A percentile compares a stretch with the other conserved stretches of the same genome.
Evolutionary conservation across 2,797 vertebrate genomes (phyloP).

Genomic region (Poeciliopsis infans): DNA sequence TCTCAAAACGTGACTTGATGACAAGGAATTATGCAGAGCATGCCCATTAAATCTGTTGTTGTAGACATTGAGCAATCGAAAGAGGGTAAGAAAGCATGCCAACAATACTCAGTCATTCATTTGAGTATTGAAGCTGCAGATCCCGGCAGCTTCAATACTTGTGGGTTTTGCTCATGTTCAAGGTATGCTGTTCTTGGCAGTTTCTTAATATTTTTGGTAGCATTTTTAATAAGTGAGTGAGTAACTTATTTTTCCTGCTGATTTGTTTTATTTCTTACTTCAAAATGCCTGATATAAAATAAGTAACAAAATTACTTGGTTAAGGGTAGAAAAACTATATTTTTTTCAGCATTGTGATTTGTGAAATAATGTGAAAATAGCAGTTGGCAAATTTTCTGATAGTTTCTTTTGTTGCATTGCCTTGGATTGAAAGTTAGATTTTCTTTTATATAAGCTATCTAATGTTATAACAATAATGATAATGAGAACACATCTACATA

Average conservation of each 20-base stretch:
- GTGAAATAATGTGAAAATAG: neutral
- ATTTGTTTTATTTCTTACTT: neutral
- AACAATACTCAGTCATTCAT: neutral
- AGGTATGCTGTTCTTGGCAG: neutral
- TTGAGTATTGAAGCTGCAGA: neutral
- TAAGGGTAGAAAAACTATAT: neutral
- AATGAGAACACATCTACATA: slow-evolving; percentile 17
- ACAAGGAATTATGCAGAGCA: neutral
- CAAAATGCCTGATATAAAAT: neutral
- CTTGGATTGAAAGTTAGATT: neutral
- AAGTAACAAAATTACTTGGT: neutral
- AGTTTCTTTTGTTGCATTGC: neutral
- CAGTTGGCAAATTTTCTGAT: neutral
- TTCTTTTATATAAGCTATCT: slow-evolving; percentile 1
- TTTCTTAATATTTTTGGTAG: neutral
- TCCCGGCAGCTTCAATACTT: neutral
- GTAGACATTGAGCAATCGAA: neutral
- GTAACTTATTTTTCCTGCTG: neutral
- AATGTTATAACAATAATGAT: slow-evolving; percentile 21
- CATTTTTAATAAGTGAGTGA: neutral
- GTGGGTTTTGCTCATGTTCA: neutral
- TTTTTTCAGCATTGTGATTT: neutral
- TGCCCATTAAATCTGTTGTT: neutral
- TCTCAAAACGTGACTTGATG: neutral
- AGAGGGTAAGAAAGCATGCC: no score